Evolutionary conservation across 2,113 vertebrate genomes (phyloP), one percentile per base, ranked within the genome.

Genomic region (Apodemus speciosus): DNA sequence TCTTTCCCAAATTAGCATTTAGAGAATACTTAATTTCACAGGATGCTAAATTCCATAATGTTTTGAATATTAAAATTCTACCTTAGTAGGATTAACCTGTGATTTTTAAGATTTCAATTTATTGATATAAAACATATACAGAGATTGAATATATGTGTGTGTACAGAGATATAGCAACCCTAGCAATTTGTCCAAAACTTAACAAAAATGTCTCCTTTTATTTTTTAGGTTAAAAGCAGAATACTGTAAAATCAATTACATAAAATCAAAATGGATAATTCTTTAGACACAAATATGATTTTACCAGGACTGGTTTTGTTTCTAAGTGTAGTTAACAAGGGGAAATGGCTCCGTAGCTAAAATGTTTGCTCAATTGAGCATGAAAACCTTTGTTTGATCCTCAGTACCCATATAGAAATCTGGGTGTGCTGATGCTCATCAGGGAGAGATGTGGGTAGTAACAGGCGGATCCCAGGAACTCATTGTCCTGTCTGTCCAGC

Each of bases 291-390:
- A 3, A 88, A 58, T 76, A 53, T 38, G 32, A 83, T 81, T 76
- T 91, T 91, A 75, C 30, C 64, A 86, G 8, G 46, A 58, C 10
- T 46, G 20, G 11, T 64, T 80, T 32, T 58, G 51, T 87, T 91
- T 91, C 16, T 94, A 66, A 86, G 51, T 90, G 9, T 90, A 81
- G 43, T 79, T 56, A 87, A 73, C 20, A 72, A 75, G 86, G n/a
- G 60, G 30, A 84, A 38, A 84, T 64, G 16, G 8, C 9, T 84
- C 81, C 51, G 20, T 13, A 51, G 20, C 6, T 49, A 66, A 25
- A 25, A 35, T n/a, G 32, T 18, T 15, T 51, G 46, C 83, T 68
- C 64, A 68, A 46, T 46, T 46, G 43, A 51, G 64, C 64, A 23
- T 85, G 64, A 51, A 49, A 32, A 49, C 32, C 43, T 68, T 35